Base-by-base conservation (phyloP, 1,140 invertebrate species). In the Euura saliciscinereae region DNA sequence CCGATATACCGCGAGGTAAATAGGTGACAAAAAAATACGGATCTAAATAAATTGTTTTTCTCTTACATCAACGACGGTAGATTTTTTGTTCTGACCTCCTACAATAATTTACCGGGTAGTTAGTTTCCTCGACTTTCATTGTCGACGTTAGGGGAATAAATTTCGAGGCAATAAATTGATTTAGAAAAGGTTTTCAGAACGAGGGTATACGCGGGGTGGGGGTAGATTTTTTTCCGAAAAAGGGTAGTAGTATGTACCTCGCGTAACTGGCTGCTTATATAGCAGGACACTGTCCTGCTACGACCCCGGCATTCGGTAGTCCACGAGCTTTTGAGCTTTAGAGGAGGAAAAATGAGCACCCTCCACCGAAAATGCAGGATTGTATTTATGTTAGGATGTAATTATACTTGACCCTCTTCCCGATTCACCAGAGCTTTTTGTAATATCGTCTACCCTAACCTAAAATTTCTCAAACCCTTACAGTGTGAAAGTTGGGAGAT, bases 361-460 rank as follows among this genome's bases (percentile, higher is more conserved):
- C 7, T n/a, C 46, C 46, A 7, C 3, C 51, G 8, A 59, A 59
- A 59, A 59, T 59, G 51, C 51, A 59, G 51, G 51, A 59, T 59
- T 59, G 51, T 59, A 59, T 59, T 59, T 59, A 59, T 59, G 51
- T 28, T 59, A 11, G 51, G 51, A n/a, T 59, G 13, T 59, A 59
- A 59, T 59, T 59, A 59, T n/a, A 59, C 51, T 59, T 59, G 51
- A 59, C 51, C 51, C 6, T 8, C 6, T 28, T 28, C 28, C 28
- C 28, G 28, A 28, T 28, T 28, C 28, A 28, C 28, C 28, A n/a
- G 8, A 59, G 51, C 51, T 59, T 59, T 59, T 59, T 59, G 51
- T 59, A 59, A 59, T 4, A n/a, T 59, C 5, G 10, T 11, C 51
- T 59, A n/a, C 13, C 13, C 10, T 59, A 59, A 4, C 51, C 28